Evolutionary conservation across 2,797 vertebrate species (phyloP).

Genomic region (Sebastes ruberrimus): DNA sequence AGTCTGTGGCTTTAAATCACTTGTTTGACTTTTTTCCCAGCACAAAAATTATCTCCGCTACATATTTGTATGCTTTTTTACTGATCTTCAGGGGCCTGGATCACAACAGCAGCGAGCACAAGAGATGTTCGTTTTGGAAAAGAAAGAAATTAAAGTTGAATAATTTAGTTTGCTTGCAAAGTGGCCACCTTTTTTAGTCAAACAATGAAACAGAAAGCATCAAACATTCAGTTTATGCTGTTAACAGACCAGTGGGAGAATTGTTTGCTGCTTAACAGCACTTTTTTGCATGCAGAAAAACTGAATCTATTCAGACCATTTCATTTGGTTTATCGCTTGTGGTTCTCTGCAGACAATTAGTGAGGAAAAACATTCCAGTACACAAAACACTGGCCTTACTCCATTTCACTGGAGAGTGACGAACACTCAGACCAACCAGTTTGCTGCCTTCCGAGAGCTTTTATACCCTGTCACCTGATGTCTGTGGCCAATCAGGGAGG

Average conservation of each 20-base stretch:
- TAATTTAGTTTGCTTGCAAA: not conserved
- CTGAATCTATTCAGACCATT: no score
- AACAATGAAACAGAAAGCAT: not conserved
- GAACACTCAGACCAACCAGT: no score
- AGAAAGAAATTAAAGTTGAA: not conserved
- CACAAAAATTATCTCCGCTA: not conserved
- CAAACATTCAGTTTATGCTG: not conserved
- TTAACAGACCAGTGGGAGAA: not conserved
- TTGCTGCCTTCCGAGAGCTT: no score
- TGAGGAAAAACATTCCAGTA: no score
- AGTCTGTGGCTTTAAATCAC: constrained; percentile 26
- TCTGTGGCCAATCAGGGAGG: no score
- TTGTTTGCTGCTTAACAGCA: not conserved
- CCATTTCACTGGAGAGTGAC: no score
- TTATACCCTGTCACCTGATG: no score
- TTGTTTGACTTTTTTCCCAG: constrained; percentile 12
- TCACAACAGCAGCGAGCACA: constrained; percentile 15
- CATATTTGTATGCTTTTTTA: not conserved
- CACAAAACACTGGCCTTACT: no score
- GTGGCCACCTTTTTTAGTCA: not conserved
- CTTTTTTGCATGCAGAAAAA: not conserved
- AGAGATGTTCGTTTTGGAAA: not conserved
- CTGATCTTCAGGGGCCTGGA: constrained; percentile 5
- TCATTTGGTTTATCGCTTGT: no score
- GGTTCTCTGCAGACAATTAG: no score